Evolutionary conservation across 37 sponge, comb jelly and placozoan genomes (phyloP).

Genomic region (Hexactinellida sp.): DNA sequence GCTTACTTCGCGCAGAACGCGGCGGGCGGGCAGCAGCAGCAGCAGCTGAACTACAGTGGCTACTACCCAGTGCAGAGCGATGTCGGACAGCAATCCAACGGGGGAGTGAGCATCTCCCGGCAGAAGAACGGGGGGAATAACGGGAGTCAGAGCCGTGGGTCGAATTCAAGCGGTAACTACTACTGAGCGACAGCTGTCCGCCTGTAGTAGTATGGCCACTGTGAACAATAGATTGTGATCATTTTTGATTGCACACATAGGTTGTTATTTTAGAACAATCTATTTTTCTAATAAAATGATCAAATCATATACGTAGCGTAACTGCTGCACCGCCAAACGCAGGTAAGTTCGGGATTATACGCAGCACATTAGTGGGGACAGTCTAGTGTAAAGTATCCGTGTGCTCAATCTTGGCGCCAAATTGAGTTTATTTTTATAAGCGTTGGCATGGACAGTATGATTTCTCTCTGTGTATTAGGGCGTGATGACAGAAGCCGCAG

Average conservation of each 20-base stretch:
- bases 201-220: constrained; percentile 7
- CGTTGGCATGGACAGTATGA: too few species aligned
- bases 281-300: constrained; percentile 24
- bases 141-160: neutral
- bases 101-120: neutral
- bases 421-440: too few species aligned
- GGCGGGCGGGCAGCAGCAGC: neutral
- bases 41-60: neutral
- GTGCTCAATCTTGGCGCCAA: too few species aligned
- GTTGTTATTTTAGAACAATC: constrained; percentile 18
- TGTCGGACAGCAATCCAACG: neutral
- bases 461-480: too few species aligned
- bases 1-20: neutral
- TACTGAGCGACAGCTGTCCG: neutral
- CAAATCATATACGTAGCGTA: neutral
- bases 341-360: neutral
- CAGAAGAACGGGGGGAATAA: constrained; percentile 4
- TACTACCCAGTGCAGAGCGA: neutral
- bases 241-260: constrained; percentile 14
- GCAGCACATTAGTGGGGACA: too few species aligned
- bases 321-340: neutral
- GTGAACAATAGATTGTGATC: constrained; percentile 15
- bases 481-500: too few species aligned
- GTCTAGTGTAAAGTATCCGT: too few species aligned
- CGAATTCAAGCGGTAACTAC: constrained; percentile 15